A percentile compares a stretch with the other conserved stretches of the same genome.
phyloP scores from a whole-genome alignment of 2,797 vertebrate species.

The Halcyon badia region DNA sequence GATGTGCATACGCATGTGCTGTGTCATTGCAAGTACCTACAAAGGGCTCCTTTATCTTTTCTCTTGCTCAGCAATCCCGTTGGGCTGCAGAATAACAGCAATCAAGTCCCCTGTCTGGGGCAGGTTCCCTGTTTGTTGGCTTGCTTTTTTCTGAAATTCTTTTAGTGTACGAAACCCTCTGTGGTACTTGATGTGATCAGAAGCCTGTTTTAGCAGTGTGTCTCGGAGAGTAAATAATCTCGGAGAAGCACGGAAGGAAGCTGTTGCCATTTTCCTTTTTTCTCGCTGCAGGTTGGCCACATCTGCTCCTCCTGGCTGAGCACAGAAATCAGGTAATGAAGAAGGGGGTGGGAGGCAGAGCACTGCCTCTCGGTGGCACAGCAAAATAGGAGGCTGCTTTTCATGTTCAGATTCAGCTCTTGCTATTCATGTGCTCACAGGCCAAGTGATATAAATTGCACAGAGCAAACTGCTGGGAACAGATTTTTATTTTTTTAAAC shows the following conservation, averaged over 20 bases:
- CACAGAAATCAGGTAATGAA: not conserved
- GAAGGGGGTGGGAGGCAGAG: not conserved
- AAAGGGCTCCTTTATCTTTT: slow-evolving; percentile 40
- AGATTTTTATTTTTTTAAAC: not conserved
- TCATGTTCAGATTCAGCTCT: not conserved
- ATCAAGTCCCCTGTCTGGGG: not conserved
- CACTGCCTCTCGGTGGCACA: not conserved
- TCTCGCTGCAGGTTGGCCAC: not conserved
- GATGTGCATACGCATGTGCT: not conserved
- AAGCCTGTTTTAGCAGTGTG: not conserved
- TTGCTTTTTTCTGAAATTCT: not conserved
- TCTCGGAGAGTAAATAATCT: slow-evolving; percentile 24
- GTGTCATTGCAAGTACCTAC: slow-evolving; percentile 16
- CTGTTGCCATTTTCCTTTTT: not conserved
- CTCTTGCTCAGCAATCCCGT: slow-evolving; percentile 16
- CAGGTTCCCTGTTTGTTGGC: not conserved
- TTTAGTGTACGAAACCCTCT: not conserved
- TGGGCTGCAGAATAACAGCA: slow-evolving; percentile 33
- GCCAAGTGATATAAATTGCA: not conserved
- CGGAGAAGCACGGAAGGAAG: not conserved
- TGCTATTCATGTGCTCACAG: not conserved
- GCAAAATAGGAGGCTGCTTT: slow-evolving; percentile 1
- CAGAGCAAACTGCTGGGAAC: not conserved
- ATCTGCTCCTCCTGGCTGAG: not conserved
- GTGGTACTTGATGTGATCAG: not conserved